Percentiles rank a stretch among this genome's conserved stretches.
Conservation (phyloP, 2,113 vertebrate species). For the Sphyrna mokarran region DNA sequence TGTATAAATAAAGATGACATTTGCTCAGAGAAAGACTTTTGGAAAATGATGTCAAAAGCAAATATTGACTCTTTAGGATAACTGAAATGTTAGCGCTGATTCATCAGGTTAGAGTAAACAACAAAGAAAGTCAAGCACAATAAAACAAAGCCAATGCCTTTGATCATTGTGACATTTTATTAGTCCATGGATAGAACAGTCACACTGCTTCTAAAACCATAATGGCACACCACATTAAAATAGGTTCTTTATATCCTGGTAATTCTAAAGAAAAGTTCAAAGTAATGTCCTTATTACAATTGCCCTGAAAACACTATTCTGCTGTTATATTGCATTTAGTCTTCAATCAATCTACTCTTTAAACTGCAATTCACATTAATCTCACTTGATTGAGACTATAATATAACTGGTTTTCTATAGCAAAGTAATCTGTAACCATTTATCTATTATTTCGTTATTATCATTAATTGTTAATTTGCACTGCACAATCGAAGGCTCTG, state of each 20-base stretch:
- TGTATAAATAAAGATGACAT: background rate
- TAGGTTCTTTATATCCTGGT: background rate
- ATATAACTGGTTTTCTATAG: no score
- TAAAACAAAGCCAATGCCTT: background rate
- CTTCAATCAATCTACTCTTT: background rate
- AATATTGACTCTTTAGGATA: background rate
- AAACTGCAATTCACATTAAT: background rate
- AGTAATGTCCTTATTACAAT: background rate
- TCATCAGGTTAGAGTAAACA: background rate
- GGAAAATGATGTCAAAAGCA: constrained; percentile 11
- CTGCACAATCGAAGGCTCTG: no score
- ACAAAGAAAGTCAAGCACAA: background rate
- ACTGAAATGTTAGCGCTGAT: background rate
- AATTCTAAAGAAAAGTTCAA: background rate
- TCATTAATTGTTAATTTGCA: no score
- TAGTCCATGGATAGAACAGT: background rate
- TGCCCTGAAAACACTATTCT: background rate
- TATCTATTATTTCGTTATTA: no score
- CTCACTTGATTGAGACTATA: background rate
- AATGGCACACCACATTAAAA: background rate
- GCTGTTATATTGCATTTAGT: background rate
- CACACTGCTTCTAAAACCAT: background rate
- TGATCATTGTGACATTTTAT: constrained; percentile 23
- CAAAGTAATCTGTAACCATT: no score
- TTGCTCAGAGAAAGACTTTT: background rate